Percentiles rank a stretch among this genome's conserved stretches.
Evolutionary conservation across 2,888 invertebrate species (phyloP).

Genomic region (Cactoblastis cactorum): DNA sequence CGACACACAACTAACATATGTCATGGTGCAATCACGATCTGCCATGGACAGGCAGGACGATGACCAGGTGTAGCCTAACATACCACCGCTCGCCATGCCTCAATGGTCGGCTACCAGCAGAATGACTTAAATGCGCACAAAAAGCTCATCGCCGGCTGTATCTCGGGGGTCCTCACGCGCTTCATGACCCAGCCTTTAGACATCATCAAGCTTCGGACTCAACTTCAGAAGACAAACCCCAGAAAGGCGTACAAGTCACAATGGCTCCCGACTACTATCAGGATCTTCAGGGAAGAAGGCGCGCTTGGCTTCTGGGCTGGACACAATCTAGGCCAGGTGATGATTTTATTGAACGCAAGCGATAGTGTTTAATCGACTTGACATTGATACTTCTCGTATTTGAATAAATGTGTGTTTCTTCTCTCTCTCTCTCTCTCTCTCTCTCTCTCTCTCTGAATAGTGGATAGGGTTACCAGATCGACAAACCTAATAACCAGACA

Average conservation of each 20-base stretch:
- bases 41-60: not conserved
- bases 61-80: not conserved
- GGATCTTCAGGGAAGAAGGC: constrained; percentile 91
- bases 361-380: too few species aligned
- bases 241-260: constrained; percentile 15
- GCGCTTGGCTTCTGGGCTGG: constrained; percentile 95
- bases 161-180: constrained; percentile 50
- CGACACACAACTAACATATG: not conserved
- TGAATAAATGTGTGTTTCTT: too few species aligned
- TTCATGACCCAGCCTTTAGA: constrained; percentile 88
- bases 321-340: constrained; percentile 92
- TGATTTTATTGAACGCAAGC: not conserved
- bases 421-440: too few species aligned
- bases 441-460: too few species aligned
- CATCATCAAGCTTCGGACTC: constrained; percentile 96
- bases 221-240: constrained; percentile 83
- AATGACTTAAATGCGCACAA: constrained; percentile 48
- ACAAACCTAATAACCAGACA: too few species aligned
- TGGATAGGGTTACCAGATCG: too few species aligned
- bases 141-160: constrained; percentile 53
- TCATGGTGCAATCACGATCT: not conserved
- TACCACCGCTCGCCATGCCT: constrained; percentile 17
- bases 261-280: constrained; percentile 81
- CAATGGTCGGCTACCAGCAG: constrained; percentile 58
- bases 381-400: too few species aligned